Evolutionary conservation across 1,140 invertebrate genomes (phyloP).

Genomic region (Drosophila pandora): DNA sequence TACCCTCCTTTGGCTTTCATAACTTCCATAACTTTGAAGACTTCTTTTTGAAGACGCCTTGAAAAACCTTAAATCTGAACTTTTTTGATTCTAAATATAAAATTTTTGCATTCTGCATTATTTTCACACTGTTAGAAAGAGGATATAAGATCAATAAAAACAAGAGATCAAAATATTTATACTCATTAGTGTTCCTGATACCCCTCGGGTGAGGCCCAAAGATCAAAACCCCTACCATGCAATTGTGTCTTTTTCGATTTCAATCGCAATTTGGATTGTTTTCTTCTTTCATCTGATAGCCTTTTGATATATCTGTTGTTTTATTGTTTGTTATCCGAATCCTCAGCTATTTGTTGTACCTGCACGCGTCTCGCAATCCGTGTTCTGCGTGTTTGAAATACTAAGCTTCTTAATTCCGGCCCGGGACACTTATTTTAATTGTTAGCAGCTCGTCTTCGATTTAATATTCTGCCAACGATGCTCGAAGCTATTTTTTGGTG

Average conservation of each 20-base stretch:
- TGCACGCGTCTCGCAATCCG: conserved; percentile 63
- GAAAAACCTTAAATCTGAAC: too few relatives aligned
- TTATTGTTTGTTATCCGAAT: conserved; percentile 14
- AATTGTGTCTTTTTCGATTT: conserved; percentile 67
- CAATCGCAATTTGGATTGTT: conserved; percentile 55
- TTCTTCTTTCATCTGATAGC: conserved; percentile 16
- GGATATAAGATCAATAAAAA: too few relatives aligned
- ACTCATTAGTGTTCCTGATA: too few relatives aligned
- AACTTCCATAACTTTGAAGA: too few relatives aligned
- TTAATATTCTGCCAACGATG: conserved; percentile 43
- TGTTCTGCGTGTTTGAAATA: conserved; percentile 61
- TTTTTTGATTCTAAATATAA: too few relatives aligned
- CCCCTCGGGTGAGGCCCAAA: not conserved
- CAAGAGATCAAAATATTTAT: too few relatives aligned
- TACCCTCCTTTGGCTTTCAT: too few relatives aligned
- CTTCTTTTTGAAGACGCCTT: too few relatives aligned
- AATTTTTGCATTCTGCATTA: too few relatives aligned
- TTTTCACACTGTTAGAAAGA: too few relatives aligned
- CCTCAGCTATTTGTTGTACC: conserved; percentile 45
- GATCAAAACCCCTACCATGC: conserved; percentile 51
- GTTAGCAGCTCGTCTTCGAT: conserved; percentile 19
- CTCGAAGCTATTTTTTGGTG: conserved; percentile 23
- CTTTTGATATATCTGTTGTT: conserved; percentile 20
- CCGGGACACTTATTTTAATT: conserved; percentile 40
- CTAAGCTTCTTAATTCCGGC: conserved; percentile 63